Evolutionary conservation across 2,797 vertebrate species (phyloP), one percentile per base, ranked within the genome.

Genomic region (Malurus splendens): DNA sequence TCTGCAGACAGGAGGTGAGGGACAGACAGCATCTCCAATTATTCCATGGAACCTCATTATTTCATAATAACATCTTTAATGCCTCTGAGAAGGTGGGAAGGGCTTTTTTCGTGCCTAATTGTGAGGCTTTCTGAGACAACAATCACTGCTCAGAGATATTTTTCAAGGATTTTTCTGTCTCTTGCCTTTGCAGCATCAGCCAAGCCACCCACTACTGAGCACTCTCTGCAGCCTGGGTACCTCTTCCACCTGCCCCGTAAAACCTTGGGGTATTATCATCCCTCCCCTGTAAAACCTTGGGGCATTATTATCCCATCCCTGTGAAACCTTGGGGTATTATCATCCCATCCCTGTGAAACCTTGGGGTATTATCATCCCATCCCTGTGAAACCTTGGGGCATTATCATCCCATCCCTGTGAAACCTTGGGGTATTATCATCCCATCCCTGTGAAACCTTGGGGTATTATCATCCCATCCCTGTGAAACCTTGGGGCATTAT

Each of bases 81-180:
- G 60, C 38, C 68, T 72, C 88, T 90, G 36, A 83, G 73, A 56
- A 90, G 47, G 62, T 79, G 59, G 66, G 62, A 64, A 84, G 62
- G 60, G 38, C 47, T 93, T 39, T 54, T 93, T 93, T 95, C 77
- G 82, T 83, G 68, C 59, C 85, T 95, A 94, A 95, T 92, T 90
- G 78, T 7, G 18, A 84, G 70, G 77, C 41, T 90, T 94, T 87
- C 83, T 83, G 82, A 93, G 79, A 83, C 82, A 93, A 70, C 66
- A 79, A 86, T 92, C 91, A 47, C 64, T 25, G 51, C 78, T 94
- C 78, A 75, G 77, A 89, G 83, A 75, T 87, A 74, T 94, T 94
- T 94, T 91, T 75, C 82, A 81, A 90, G 66, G 90, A 92, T 87
- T 92, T 89, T 87, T 65, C 64, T 88, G 55, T 59, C 81, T 90